These are phyloP conservation scores for Colletes gigas DNA, from an alignment of 1,140 invertebrate species.

Conservation along the genomic window DNA sequence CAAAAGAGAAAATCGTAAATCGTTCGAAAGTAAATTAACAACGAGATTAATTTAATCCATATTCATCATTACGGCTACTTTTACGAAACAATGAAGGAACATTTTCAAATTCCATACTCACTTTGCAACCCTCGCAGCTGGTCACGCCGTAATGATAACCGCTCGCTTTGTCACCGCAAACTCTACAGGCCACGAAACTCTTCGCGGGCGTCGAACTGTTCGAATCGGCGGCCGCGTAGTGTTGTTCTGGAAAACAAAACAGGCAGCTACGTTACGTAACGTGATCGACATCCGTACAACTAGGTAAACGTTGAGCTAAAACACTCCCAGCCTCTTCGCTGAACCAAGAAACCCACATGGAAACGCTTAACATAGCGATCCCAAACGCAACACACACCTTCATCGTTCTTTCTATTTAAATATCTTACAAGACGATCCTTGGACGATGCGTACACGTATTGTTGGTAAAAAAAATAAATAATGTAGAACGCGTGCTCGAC, in stretches of 20 bases:
- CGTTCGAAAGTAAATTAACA: no score
- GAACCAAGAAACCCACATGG: not conserved
- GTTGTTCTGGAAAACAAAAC: slow-evolving; percentile 85
- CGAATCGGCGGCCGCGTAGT: slow-evolving; percentile 89
- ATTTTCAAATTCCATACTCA: slow-evolving; percentile 82
- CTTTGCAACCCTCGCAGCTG: slow-evolving; percentile 99
- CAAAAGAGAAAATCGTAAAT: no score
- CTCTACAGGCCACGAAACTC: slow-evolving; percentile 96
- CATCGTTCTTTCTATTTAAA: no score
- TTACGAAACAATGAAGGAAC: not conserved
- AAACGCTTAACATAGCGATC: not conserved
- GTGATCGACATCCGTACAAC: slow-evolving; percentile 12
- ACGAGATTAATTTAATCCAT: no score
- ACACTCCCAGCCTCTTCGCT: not conserved
- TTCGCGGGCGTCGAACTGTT: slow-evolving; percentile 88
- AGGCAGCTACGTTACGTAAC: slow-evolving; percentile 8
- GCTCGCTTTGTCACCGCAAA: slow-evolving; percentile 99
- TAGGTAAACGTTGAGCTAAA: slow-evolving; percentile 11
- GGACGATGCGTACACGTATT: no score
- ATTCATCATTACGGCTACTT: no score
- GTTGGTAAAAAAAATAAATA: no score
- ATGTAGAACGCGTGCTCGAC: no score
- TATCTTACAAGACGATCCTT: no score
- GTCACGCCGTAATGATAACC: slow-evolving; percentile 99
- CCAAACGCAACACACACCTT: no score